These are phyloP conservation scores for Colossoma macropomum DNA, from an alignment of 2,113 vertebrate species.

Conservation along the genomic window DNA sequence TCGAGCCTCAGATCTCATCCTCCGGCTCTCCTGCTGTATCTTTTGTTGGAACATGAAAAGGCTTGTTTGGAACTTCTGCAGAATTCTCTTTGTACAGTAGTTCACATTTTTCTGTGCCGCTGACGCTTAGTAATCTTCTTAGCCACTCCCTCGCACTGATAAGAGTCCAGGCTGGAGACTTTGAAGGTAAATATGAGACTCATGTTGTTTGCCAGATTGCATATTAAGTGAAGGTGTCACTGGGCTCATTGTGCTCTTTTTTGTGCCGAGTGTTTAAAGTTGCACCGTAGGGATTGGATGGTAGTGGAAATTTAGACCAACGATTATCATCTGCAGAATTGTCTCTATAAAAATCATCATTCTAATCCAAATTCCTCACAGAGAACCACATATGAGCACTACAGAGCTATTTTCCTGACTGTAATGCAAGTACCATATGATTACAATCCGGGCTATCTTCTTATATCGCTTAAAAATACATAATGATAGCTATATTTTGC, in stretches of 20 bases:
- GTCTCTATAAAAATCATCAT: too few species aligned
- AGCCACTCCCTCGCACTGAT: constrained; percentile 18
- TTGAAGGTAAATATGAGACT: not conserved
- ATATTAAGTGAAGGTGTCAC: not conserved
- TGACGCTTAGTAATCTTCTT: not conserved
- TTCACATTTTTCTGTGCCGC: constrained; percentile 2
- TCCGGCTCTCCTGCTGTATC: not conserved
- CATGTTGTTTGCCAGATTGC: not conserved
- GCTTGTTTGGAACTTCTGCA: constrained; percentile 35
- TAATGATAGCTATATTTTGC: too few species aligned
- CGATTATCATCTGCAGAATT: too few species aligned
- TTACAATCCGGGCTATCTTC: too few species aligned
- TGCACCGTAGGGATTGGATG: too few species aligned
- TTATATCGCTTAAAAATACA: too few species aligned
- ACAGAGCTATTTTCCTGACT: too few species aligned
- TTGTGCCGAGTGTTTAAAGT: too few species aligned
- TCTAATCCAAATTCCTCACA: too few species aligned
- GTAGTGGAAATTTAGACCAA: too few species aligned
- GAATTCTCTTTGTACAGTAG: not conserved
- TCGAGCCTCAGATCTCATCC: constrained; percentile 5
- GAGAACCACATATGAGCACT: too few species aligned
- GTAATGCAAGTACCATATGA: too few species aligned
- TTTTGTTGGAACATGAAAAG: constrained; percentile 30
- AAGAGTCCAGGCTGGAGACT: constrained; percentile 2
- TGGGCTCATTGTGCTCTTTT: not conserved